Evolutionary conservation across 2,888 invertebrate genomes (phyloP).

Genomic region (Oasisia sp.): DNA sequence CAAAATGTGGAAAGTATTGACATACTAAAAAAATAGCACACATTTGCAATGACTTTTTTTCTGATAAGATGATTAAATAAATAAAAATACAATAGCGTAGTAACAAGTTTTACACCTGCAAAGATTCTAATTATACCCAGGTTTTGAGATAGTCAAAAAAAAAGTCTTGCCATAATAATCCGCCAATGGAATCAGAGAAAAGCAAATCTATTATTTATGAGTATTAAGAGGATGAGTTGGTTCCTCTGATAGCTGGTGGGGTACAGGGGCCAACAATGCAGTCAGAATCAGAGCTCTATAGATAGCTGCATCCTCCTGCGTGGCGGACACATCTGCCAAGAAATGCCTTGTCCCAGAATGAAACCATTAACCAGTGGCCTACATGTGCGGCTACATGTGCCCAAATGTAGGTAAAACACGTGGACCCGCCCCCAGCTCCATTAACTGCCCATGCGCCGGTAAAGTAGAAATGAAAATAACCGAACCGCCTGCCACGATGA

Average conservation of each 20-base stretch:
- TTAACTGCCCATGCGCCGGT: not conserved
- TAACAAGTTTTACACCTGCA: not conserved
- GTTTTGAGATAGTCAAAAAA: not conserved
- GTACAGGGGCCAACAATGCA: not conserved
- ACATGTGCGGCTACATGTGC: not conserved
- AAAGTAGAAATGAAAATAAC: not conserved
- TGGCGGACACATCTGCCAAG: not conserved
- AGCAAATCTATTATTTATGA: not conserved
- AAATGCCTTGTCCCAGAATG: not conserved
- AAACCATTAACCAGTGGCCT: not conserved
- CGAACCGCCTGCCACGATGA: not conserved
- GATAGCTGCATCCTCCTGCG: not conserved
- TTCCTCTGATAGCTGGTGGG: not conserved
- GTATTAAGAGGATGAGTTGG: not conserved
- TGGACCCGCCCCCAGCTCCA: not conserved
- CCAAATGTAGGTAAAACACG: not conserved
- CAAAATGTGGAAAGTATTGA: too few relatives aligned
- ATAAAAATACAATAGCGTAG: not conserved
- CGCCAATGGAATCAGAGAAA: not conserved
- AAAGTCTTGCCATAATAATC: not conserved
- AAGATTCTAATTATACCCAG: not conserved
- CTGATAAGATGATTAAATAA: not conserved
- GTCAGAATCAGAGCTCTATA: not conserved
- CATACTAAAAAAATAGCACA: too few relatives aligned
- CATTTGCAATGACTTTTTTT: too few relatives aligned